These are phyloP conservation scores for Phyllotreta striolata DNA, from an alignment of 2,888 invertebrate species.

Conservation along the genomic window DNA sequence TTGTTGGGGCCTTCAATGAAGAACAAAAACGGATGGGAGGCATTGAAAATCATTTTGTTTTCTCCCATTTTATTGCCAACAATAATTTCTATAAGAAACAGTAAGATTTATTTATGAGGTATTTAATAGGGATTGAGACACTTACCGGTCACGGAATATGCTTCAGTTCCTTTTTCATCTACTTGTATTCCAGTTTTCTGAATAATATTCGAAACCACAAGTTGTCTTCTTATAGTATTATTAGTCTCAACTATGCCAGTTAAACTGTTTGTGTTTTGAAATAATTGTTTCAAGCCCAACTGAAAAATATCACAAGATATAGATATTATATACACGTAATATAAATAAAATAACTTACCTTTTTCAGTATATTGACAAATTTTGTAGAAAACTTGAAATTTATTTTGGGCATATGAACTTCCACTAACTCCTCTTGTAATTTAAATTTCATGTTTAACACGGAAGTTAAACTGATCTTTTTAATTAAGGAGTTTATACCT, in stretches of 20 bases:
- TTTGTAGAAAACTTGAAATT: constrained; percentile 74
- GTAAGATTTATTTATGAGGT: neutral
- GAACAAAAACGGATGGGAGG: constrained; percentile 80
- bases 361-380: constrained; percentile 67
- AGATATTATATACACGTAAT: neutral
- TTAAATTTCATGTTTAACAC: constrained; percentile 67
- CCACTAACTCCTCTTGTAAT: constrained; percentile 68
- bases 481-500: constrained; percentile 69
- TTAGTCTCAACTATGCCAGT: constrained; percentile 72
- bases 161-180: constrained; percentile 77
- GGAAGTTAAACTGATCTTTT: constrained; percentile 65
- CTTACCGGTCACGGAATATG: constrained; percentile 74
- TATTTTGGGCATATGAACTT: constrained; percentile 77
- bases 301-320: constrained; percentile 53
- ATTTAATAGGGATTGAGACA: constrained; percentile 25
- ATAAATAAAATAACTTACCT: constrained; percentile 61
- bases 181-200: constrained; percentile 81
- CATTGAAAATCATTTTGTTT: constrained; percentile 69
- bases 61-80: constrained; percentile 78
- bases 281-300: constrained; percentile 78
- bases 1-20: constrained; percentile 80
- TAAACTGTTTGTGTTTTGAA: constrained; percentile 74
- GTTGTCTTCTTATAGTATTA: constrained; percentile 53
- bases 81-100: constrained; percentile 65
- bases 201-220: constrained; percentile 72